Evolutionary conservation across 2,113 vertebrate genomes (phyloP).

Genomic region (Oenanthe oenanthe): DNA sequence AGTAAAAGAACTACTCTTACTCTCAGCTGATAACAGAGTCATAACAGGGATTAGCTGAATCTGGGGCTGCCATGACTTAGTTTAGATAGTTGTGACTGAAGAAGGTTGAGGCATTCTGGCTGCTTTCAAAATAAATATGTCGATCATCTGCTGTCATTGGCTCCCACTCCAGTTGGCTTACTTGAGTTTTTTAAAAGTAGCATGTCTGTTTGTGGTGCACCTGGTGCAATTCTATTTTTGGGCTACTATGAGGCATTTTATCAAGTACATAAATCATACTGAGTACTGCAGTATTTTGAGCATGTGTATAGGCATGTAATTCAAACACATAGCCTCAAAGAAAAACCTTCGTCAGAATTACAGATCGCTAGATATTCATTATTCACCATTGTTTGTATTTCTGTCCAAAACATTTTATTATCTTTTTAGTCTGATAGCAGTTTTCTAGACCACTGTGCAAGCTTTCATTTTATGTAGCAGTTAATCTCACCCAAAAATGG

Average conservation of each 20-base stretch:
- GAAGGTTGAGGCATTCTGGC: slow-evolving; percentile 40
- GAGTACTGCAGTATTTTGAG: slow-evolving; percentile 25
- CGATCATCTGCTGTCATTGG: slow-evolving; percentile 43
- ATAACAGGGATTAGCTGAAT: not conserved
- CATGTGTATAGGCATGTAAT: not conserved
- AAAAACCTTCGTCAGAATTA: slow-evolving; percentile 38
- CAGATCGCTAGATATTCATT: slow-evolving; percentile 7
- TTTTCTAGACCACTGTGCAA: slow-evolving; percentile 24
- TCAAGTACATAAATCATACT: slow-evolving; percentile 36
- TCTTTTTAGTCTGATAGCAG: slow-evolving; percentile 17
- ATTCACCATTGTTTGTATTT: slow-evolving; percentile 18
- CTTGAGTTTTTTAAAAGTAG: slow-evolving; percentile 18
- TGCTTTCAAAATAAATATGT: slow-evolving; percentile 62
- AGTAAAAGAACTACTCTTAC: not conserved
- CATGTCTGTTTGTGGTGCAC: slow-evolving; percentile 10
- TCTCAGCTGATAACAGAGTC: not conserved
- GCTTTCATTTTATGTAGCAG: not conserved
- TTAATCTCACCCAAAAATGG: not conserved
- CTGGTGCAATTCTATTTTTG: slow-evolving; percentile 46
- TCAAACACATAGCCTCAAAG: slow-evolving; percentile 26
- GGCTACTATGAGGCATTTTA: slow-evolving; percentile 40
- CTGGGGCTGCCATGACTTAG: not conserved
- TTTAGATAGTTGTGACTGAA: slow-evolving; percentile 33
- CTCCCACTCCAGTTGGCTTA: slow-evolving; percentile 19
- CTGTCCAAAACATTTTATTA: slow-evolving; percentile 50